phyloP scores from a whole-genome alignment of 2,797 vertebrate species.

The Steatocranus sp. region DNA sequence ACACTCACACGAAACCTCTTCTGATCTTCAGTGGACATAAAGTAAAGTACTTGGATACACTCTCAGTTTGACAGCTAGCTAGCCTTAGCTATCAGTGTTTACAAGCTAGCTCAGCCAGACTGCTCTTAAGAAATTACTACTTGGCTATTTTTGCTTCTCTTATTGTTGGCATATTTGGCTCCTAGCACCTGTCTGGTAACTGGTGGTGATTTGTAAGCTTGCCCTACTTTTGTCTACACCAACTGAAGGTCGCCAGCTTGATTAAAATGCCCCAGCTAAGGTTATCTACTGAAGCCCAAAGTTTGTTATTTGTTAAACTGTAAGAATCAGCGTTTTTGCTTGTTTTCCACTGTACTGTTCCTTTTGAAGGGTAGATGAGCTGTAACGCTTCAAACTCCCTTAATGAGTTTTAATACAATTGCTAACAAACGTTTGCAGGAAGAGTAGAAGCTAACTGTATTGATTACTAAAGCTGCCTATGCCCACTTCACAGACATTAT shows the following conservation, averaged over 20 bases:
- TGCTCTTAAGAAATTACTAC: neutral
- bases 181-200: neutral
- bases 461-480: neutral
- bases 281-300: conserved; percentile 21
- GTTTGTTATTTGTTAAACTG: neutral
- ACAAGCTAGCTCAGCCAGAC: conserved; percentile 35
- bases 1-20: neutral
- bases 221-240: neutral
- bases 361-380: neutral
- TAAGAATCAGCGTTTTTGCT: neutral
- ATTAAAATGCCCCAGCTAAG: neutral
- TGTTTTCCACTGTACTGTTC: neutral
- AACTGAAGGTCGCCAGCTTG: conserved; percentile 22
- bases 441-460: neutral
- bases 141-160: neutral
- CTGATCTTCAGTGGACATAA: neutral
- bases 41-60: neutral
- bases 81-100: conserved; percentile 50
- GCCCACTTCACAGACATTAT: neutral
- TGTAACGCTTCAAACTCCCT: neutral
- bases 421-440: neutral
- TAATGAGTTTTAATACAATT: neutral
- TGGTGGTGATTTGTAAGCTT: neutral
- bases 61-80: conserved; percentile 30
- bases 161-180: neutral